A percentile compares a stretch with the other conserved stretches of the same genome.
Conservation (phyloP, 2,113 vertebrate genomes). For the Osmerus eperlanus region DNA sequence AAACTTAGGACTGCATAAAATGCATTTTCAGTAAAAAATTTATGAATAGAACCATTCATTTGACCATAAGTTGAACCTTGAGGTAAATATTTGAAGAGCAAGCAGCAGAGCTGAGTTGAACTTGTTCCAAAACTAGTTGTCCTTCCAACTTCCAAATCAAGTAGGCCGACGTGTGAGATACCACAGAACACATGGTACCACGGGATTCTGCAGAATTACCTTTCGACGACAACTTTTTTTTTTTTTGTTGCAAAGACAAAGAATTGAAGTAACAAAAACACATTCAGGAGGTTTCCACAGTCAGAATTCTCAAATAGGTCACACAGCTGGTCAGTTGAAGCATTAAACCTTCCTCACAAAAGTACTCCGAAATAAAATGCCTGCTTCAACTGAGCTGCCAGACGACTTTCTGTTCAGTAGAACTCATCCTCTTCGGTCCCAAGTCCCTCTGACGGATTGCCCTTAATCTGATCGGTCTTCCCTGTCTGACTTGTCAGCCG, state of each 20-base stretch:
- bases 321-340: no score
- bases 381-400: not conserved
- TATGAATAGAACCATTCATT: not conserved
- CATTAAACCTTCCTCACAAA: not conserved
- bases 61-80: not conserved
- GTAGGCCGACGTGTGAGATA: no score
- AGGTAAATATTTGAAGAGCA: not conserved
- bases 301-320: no score
- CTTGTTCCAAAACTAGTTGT: not conserved
- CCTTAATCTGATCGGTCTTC: slow-evolving; percentile 64
- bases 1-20: not conserved
- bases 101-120: not conserved
- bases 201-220: no score
- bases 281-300: no score
- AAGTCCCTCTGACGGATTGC: slow-evolving; percentile 53
- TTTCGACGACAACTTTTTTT: no score
- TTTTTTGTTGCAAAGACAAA: no score
- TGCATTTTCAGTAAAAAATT: not conserved
- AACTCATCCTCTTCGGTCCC: slow-evolving; percentile 40
- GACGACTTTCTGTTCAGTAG: slow-evolving; percentile 31
- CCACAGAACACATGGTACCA: no score
- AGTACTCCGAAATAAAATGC: not conserved
- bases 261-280: no score
- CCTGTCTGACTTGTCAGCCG: slow-evolving; percentile 45
- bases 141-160: not conserved